phyloP scores from a whole-genome alignment of 2,113 vertebrate genomes.

The Psammodynastes pulverulentus region DNA sequence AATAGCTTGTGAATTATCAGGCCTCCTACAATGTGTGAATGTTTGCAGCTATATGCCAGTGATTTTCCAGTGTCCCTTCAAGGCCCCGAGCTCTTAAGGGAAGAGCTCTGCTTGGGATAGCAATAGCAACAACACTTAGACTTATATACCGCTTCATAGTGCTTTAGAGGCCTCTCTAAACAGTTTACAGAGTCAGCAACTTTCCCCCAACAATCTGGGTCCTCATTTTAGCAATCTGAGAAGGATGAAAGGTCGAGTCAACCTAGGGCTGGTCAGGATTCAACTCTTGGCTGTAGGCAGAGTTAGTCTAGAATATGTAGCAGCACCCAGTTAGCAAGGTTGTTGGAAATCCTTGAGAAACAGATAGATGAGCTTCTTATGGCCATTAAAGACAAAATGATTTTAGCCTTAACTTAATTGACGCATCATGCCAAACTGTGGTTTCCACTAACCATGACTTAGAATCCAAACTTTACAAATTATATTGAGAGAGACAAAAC shows the following conservation, averaged over 20 bases:
- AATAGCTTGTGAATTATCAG: conserved; percentile 36
- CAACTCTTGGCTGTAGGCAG: no score
- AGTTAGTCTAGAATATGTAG: no score
- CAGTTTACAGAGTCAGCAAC: no score
- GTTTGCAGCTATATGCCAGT: neutral
- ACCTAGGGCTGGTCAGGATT: no score
- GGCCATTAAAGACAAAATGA: neutral
- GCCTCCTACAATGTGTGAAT: neutral
- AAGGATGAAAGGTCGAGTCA: no score
- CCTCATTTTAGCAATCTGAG: no score
- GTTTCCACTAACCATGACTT: neutral
- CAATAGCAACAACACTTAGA: no score
- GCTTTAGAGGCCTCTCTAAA: no score
- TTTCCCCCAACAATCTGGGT: no score
- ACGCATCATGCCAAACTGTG: neutral
- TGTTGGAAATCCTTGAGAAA: neutral
- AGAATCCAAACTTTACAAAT: neutral
- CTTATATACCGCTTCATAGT: no score
- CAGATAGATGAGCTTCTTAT: neutral
- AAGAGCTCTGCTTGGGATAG: neutral
- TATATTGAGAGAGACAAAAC: neutral
- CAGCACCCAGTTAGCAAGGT: neutral
- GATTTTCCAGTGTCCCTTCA: conserved; percentile 1
- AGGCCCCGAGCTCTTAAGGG: neutral
- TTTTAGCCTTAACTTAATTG: neutral